Percentiles rank a stretch among this genome's conserved stretches.
Conservation (phyloP, 2,113 vertebrate species). For the Chionomys nivalis region DNA sequence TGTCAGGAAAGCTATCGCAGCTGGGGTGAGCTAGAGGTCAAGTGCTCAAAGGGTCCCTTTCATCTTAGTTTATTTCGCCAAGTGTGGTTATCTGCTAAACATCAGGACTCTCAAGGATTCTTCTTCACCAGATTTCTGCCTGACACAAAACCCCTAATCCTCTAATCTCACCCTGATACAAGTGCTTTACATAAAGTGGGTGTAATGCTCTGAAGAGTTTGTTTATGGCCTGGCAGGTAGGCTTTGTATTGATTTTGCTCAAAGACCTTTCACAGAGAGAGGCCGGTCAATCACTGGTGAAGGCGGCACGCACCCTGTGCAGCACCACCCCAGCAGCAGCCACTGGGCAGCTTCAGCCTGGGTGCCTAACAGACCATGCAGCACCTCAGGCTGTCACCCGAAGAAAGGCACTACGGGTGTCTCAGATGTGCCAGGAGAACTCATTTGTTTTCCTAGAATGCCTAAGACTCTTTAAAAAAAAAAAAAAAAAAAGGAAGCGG, state of each 20-base stretch:
- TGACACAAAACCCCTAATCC: constrained; percentile 59
- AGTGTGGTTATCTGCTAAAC: constrained; percentile 47
- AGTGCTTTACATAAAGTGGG: constrained; percentile 75
- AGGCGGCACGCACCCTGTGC: background rate
- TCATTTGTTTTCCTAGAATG: constrained; percentile 14
- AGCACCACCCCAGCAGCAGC: background rate
- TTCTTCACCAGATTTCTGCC: constrained; percentile 62
- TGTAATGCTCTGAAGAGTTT: constrained; percentile 66
- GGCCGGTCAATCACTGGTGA: constrained; percentile 24
- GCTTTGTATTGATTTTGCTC: constrained; percentile 64
- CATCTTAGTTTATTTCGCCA: constrained; percentile 58
- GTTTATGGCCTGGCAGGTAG: constrained; percentile 74
- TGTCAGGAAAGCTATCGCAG: constrained; percentile 31
- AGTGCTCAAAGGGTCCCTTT: constrained; percentile 52
- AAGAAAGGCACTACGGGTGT: background rate
- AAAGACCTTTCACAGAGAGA: constrained; percentile 57
- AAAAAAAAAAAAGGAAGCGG: background rate
- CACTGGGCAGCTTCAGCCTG: background rate
- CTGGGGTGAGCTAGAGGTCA: constrained; percentile 12
- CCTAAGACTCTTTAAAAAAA: background rate
- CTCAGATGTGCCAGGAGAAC: constrained; percentile 9
- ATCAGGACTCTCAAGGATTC: constrained; percentile 35
- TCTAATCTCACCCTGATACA: constrained; percentile 65
- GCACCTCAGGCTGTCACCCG: background rate
- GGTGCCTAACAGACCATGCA: accelerated